Conservation (phyloP, 2,113 vertebrate genomes). For the Tetraodon nigroviridis region DNA sequence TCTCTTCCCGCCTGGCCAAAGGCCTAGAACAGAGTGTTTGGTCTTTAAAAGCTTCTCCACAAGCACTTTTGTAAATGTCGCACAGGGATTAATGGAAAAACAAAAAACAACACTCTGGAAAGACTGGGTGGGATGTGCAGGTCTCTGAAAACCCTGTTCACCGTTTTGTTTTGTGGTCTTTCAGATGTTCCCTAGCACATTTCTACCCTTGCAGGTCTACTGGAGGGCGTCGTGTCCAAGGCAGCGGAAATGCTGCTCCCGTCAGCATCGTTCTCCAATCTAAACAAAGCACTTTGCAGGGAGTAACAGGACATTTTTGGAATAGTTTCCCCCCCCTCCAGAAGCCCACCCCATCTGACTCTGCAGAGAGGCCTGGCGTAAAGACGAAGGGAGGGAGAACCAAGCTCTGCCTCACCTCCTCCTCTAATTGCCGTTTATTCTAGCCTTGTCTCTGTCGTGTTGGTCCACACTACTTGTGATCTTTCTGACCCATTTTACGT, state of each 20-base stretch:
- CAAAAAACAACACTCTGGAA: conserved; percentile 5
- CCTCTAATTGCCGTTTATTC: conserved; percentile 3
- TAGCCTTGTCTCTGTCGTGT: conserved; percentile 2
- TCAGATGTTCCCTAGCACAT: not conserved
- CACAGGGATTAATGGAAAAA: not conserved
- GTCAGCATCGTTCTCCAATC: conserved; percentile 30
- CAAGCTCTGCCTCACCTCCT: conserved; percentile 8
- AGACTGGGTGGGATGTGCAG: not conserved
- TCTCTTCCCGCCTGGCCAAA: conserved; percentile 14
- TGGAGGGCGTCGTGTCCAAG: not conserved
- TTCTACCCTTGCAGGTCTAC: not conserved
- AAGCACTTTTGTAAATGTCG: conserved; percentile 36
- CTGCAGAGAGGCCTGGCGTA: conserved; percentile 55
- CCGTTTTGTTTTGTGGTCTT: too few species aligned
- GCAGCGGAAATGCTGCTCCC: conserved; percentile 46
- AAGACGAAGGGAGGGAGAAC: conserved; percentile 34
- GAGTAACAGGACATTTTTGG: conserved; percentile 66
- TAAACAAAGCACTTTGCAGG: conserved; percentile 60
- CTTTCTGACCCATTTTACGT: not conserved
- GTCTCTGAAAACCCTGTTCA: too few species aligned
- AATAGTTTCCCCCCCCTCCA: conserved; percentile 65
- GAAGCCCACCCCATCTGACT: conserved; percentile 33
- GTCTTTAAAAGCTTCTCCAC: conserved; percentile 37
- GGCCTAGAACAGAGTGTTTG: conserved; percentile 47
- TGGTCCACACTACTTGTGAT: conserved; percentile 6